phyloP scores from a whole-genome alignment of 2,113 vertebrate species.

The Anser cygnoides region DNA sequence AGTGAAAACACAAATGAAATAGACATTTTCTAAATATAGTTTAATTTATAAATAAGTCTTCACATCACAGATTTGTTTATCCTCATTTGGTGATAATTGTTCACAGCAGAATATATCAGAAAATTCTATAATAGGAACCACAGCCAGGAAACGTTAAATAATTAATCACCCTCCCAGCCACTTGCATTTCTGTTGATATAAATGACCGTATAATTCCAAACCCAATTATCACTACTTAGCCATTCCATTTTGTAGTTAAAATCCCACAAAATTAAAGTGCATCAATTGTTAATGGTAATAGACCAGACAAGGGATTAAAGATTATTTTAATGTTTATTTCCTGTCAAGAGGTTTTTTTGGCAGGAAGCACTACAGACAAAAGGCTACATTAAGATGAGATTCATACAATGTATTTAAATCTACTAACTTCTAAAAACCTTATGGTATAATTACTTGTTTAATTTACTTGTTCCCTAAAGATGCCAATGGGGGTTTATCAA shows the following conservation, averaged over 20 bases:
- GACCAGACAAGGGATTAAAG: slow-evolving; percentile 85
- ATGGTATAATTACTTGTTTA: slow-evolving; percentile 83
- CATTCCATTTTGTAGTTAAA: slow-evolving; percentile 88
- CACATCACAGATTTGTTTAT: slow-evolving; percentile 76
- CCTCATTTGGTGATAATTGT: slow-evolving; percentile 84
- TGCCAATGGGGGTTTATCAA: slow-evolving; percentile 56
- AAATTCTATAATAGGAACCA: slow-evolving; percentile 85
- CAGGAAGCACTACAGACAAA: slow-evolving; percentile 79
- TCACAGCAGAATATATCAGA: slow-evolving; percentile 84
- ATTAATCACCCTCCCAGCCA: slow-evolving; percentile 84
- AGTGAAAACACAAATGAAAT: slow-evolving; percentile 50
- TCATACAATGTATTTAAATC: slow-evolving; percentile 78
- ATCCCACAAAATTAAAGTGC: slow-evolving; percentile 85
- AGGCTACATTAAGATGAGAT: slow-evolving; percentile 75
- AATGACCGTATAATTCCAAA: slow-evolving; percentile 86
- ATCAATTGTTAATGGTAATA: slow-evolving; percentile 89
- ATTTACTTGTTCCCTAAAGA: slow-evolving; percentile 80
- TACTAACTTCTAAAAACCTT: slow-evolving; percentile 81
- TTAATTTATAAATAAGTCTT: slow-evolving; percentile 75
- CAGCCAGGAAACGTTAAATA: slow-evolving; percentile 88
- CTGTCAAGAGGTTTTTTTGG: slow-evolving; percentile 82
- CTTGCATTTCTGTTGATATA: slow-evolving; percentile 86
- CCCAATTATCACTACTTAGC: slow-evolving; percentile 87
- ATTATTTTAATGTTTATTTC: slow-evolving; percentile 89
- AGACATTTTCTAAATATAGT: slow-evolving; percentile 62